phyloP scores from a whole-genome alignment of 2,113 vertebrate species.

The Nothobranchius furzeri region DNA sequence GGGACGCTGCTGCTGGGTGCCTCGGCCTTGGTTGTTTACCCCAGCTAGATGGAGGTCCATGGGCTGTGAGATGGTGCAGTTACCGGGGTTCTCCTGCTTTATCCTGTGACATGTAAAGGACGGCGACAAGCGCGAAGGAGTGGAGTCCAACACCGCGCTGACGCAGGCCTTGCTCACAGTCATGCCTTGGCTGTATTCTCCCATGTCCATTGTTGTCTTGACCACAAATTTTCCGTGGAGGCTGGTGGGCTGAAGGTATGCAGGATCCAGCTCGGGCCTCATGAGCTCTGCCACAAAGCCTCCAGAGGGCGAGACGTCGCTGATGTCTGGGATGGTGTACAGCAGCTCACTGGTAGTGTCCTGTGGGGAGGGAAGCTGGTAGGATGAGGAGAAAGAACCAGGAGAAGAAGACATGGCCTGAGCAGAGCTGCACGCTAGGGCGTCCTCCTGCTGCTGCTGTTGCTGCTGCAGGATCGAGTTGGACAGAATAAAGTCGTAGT shows the following conservation, averaged over 20 bases:
- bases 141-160: conserved; percentile 70
- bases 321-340: conserved; percentile 89
- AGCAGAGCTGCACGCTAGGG: conserved; percentile 67
- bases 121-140: conserved; percentile 44
- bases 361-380: conserved; percentile 79
- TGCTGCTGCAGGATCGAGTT: conserved; percentile 87
- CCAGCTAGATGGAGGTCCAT: conserved; percentile 76
- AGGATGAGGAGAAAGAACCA: conserved; percentile 78
- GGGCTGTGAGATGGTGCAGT: conserved; percentile 82
- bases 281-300: conserved; percentile 96
- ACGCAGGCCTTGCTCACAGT: conserved; percentile 81
- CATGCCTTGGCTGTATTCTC: conserved; percentile 84
- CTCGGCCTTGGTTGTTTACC: conserved; percentile 74
- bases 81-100: conserved; percentile 87
- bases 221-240: conserved; percentile 92
- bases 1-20: conserved; percentile 79
- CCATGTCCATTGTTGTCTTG: conserved; percentile 87
- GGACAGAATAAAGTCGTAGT: conserved; percentile 95
- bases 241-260: conserved; percentile 85
- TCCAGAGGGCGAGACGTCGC: conserved; percentile 90
- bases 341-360: conserved; percentile 68
- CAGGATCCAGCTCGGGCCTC: conserved; percentile 92
- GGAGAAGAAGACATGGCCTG: conserved; percentile 77
- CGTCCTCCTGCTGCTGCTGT: conserved; percentile 75
- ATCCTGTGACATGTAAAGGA: conserved; percentile 85